A percentile compares a stretch with the other conserved stretches of the same genome.
These are phyloP conservation scores for Pandion haliaetus DNA, from an alignment of 2,113 vertebrate species.

Conservation along the genomic window DNA sequence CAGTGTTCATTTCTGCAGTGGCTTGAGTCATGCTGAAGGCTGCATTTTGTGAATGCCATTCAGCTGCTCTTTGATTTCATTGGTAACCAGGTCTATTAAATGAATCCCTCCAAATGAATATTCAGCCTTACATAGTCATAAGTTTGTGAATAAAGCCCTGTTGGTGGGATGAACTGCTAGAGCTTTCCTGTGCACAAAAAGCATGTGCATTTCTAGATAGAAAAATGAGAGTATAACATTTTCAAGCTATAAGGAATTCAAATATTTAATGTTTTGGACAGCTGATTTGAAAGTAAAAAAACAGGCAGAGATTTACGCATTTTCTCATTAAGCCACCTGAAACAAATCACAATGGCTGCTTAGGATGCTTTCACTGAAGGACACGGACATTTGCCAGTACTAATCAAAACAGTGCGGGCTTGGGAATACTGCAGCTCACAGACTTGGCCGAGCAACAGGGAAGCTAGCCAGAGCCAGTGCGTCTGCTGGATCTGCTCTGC, in stretches of 20 bases:
- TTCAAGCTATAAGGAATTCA: not conserved
- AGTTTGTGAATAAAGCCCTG: not conserved
- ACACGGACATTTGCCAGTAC: not conserved
- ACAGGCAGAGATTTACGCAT: not conserved
- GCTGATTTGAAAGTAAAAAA: not conserved
- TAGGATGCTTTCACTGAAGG: not conserved
- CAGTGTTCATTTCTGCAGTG: not conserved
- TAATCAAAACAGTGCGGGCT: fast-evolving
- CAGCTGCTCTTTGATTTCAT: not conserved
- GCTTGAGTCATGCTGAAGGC: not conserved
- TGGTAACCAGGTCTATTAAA: not conserved
- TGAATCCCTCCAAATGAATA: not conserved
- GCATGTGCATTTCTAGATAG: not conserved
- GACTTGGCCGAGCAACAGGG: not conserved
- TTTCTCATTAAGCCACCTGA: not conserved
- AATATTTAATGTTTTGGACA: not conserved
- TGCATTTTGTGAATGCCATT: not conserved
- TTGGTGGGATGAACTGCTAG: not conserved
- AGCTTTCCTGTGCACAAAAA: not conserved
- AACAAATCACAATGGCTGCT: not conserved
- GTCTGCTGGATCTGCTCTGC: not conserved
- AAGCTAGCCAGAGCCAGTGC: not conserved
- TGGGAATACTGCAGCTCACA: not conserved
- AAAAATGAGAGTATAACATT: not conserved
- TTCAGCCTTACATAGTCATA: not conserved